A percentile compares a stretch with the other conserved stretches of the same genome.
Conservation (phyloP, 1,140 invertebrate genomes). For the Drosophila ogumai region DNA sequence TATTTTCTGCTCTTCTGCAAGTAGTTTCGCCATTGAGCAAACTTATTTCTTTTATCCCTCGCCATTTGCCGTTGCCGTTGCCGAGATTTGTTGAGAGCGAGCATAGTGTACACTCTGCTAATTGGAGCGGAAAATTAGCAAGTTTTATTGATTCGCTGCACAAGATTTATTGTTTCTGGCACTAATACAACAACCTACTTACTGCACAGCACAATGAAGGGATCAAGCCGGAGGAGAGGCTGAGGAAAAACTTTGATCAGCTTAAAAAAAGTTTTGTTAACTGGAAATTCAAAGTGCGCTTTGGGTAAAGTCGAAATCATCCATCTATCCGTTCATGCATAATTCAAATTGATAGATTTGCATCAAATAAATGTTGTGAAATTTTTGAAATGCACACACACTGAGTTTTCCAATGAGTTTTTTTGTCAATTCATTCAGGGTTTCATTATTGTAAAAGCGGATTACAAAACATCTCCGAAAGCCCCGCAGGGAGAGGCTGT, state of each 20-base stretch:
- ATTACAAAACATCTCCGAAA: slow-evolving; percentile 64
- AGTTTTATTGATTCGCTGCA: slow-evolving; percentile 72
- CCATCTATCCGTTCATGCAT: slow-evolving; percentile 48
- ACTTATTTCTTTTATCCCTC: slow-evolving; percentile 50
- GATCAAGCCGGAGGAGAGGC: not conserved
- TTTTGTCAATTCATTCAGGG: slow-evolving; percentile 32
- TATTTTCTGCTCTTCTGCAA: slow-evolving; percentile 12
- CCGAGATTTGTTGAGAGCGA: slow-evolving; percentile 34
- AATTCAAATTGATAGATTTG: slow-evolving; percentile 44
- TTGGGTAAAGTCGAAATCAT: slow-evolving; percentile 14
- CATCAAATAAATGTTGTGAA: slow-evolving; percentile 38
- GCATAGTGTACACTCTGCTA: slow-evolving; percentile 64
- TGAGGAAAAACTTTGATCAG: slow-evolving; percentile 11
- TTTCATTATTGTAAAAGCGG: slow-evolving; percentile 78
- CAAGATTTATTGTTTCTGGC: slow-evolving; percentile 67
- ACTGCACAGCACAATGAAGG: not conserved
- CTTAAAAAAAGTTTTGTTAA: slow-evolving; percentile 39
- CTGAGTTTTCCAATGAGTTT: slow-evolving; percentile 20
- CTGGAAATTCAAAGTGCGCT: slow-evolving; percentile 11
- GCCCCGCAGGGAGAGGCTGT: slow-evolving; percentile 36
- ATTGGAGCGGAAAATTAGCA: slow-evolving; percentile 79
- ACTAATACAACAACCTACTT: not conserved
- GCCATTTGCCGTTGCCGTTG: slow-evolving; percentile 25
- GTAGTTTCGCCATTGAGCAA: slow-evolving; percentile 45
- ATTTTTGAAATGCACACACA: slow-evolving; percentile 19